These are phyloP conservation scores for Thaumetopoea pityocampa DNA, from an alignment of 1,140 invertebrate genomes.

Conservation along the genomic window DNA sequence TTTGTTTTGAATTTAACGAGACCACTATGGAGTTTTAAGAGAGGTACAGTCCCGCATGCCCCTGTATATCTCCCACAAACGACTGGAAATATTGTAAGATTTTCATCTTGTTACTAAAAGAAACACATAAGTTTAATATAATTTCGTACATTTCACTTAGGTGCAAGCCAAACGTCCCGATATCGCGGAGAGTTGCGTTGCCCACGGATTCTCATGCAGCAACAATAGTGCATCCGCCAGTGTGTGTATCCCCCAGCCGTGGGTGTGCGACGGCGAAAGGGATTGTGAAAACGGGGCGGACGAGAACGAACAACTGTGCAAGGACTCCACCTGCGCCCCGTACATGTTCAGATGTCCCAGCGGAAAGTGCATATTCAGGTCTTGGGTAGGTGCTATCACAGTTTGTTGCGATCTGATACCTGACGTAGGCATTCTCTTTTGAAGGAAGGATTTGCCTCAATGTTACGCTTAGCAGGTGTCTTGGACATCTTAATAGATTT, in stretches of 20 bases:
- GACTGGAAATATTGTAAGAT: too few species aligned
- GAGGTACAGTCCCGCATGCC: too few species aligned
- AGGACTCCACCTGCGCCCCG: conserved; percentile 67
- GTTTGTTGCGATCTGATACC: too few species aligned
- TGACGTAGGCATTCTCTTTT: too few species aligned
- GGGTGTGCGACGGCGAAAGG: conserved; percentile 83
- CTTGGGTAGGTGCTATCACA: conserved; percentile 69
- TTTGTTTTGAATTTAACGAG: too few species aligned
- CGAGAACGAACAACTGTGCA: conserved; percentile 76
- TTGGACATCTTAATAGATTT: too few species aligned
- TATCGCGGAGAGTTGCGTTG: conserved; percentile 26
- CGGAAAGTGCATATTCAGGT: conserved; percentile 78
- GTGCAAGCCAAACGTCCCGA: conserved; percentile 37
- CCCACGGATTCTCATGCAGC: conserved; percentile 78
- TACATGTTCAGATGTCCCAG: conserved; percentile 75
- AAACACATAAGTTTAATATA: background rate
- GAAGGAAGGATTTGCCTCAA: too few species aligned
- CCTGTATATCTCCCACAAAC: too few species aligned
- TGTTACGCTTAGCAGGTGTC: too few species aligned
- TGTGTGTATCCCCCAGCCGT: conserved; percentile 84
- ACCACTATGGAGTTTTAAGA: too few species aligned
- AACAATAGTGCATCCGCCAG: conserved; percentile 66
- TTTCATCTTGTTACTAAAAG: too few species aligned
- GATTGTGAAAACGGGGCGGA: conserved; percentile 85
- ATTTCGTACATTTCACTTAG: conserved; percentile 12